Evolutionary conservation across 2,797 vertebrate genomes (phyloP).

Genomic region (Aeoliscus strigatus): DNA sequence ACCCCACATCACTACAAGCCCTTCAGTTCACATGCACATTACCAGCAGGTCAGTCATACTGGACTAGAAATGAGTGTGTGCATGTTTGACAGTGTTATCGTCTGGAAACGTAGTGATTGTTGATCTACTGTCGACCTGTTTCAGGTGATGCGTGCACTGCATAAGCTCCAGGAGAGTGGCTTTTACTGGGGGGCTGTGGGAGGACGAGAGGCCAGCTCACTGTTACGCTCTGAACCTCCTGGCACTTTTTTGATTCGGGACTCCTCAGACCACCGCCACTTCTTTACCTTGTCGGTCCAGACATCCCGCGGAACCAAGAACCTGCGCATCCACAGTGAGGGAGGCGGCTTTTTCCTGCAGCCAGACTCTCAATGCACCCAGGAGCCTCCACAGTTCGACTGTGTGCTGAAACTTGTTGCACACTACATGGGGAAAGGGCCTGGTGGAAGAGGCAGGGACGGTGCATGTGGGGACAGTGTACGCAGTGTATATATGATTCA

Average conservation of each 20-base stretch:
- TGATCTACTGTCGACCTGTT: not conserved
- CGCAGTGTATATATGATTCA: conserved; percentile 88
- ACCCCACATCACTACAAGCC: conserved; percentile 88
- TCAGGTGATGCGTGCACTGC: conserved; percentile 84
- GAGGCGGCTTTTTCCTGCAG: conserved; percentile 88
- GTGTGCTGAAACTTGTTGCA: conserved; percentile 91
- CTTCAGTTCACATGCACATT: conserved; percentile 93
- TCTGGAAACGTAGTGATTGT: not conserved
- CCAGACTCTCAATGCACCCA: conserved; percentile 87
- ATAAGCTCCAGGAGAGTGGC: conserved; percentile 93
- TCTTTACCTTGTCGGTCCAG: conserved; percentile 96
- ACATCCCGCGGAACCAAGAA: conserved; percentile 93
- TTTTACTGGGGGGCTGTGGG: conserved; percentile 96
- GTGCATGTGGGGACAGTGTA: conserved; percentile 49
- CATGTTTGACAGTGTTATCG: too few relatives aligned
- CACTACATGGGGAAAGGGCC: conserved; percentile 87
- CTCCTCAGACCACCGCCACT: conserved; percentile 94
- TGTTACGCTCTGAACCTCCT: conserved; percentile 83
- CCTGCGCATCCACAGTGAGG: conserved; percentile 93
- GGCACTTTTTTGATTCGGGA: conserved; percentile 96
- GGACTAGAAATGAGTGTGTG: too few relatives aligned
- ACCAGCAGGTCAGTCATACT: conserved; percentile 81
- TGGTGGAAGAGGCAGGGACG: conserved; percentile 29
- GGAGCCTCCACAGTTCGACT: conserved; percentile 88
- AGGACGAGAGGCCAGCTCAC: conserved; percentile 87